Conservation (phyloP, 2,888 invertebrate genomes). For the Malthinus seriepunctatus region DNA sequence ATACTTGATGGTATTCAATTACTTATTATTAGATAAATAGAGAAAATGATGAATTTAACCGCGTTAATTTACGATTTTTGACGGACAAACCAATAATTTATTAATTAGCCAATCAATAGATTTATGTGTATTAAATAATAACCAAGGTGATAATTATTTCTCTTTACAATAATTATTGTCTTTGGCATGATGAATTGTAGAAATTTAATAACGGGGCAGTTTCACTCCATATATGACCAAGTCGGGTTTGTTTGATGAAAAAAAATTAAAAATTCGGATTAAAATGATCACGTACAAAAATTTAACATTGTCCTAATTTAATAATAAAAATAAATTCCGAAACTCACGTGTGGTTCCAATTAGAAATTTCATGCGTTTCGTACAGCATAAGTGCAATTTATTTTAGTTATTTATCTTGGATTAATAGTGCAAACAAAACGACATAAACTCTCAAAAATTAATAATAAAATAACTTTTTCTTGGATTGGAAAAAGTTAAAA, state of each 20-base stretch:
- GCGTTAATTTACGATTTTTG: not conserved
- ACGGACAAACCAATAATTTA: conserved; percentile 11
- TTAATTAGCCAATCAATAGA: conserved; percentile 19
- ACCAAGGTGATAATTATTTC: conserved; percentile 19
- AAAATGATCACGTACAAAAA: conserved; percentile 3
- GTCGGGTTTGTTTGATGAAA: not conserved
- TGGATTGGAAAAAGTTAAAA: too few relatives aligned
- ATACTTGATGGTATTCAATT: conserved; percentile 4
- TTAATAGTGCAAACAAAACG: too few relatives aligned
- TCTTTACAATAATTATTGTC: conserved; percentile 11
- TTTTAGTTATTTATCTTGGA: too few relatives aligned
- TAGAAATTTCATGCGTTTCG: too few relatives aligned
- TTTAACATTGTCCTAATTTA: not conserved
- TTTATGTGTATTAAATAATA: conserved; percentile 11
- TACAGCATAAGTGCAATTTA: too few relatives aligned
- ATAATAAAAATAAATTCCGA: too few relatives aligned
- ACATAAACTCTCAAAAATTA: too few relatives aligned
- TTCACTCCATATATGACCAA: conserved; percentile 39
- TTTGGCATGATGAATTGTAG: conserved; percentile 20
- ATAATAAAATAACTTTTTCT: too few relatives aligned
- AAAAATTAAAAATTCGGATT: not conserved
- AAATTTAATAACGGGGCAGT: conserved; percentile 32
- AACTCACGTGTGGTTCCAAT: too few relatives aligned
- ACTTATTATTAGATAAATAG: conserved; percentile 1
- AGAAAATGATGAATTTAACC: conserved; percentile 2